Evolutionary conservation across 2,797 vertebrate species (phyloP).

Genomic region (Acanthornis magna): DNA sequence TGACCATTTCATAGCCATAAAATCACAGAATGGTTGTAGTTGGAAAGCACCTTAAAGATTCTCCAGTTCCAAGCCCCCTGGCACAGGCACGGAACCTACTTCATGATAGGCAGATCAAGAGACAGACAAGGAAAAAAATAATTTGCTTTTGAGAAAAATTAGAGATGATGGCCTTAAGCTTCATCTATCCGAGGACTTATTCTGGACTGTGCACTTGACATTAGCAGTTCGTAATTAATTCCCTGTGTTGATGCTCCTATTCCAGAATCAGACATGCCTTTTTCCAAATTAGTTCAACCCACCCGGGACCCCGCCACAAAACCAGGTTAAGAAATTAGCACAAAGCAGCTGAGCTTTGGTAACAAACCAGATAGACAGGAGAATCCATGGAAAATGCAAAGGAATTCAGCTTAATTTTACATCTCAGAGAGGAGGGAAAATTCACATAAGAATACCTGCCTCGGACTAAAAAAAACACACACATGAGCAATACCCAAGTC

Average conservation of each 20-base stretch:
- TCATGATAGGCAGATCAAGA: neutral
- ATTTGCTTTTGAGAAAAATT: neutral
- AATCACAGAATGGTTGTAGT: neutral
- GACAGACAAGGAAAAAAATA: neutral
- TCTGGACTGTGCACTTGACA: constrained; percentile 12
- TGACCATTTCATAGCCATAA: neutral
- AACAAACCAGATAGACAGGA: neutral
- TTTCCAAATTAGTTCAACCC: constrained; percentile 46
- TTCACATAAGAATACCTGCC: neutral
- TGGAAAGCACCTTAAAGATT: neutral
- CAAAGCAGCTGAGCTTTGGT: constrained; percentile 26
- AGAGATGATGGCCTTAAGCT: constrained; percentile 11
- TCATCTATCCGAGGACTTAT: constrained; percentile 17
- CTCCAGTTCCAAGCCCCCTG: neutral
- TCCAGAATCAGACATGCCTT: constrained; percentile 41
- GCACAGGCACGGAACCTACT: neutral
- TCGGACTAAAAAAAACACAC: neutral
- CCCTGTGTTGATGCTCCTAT: constrained; percentile 62
- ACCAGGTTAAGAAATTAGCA: constrained; percentile 68
- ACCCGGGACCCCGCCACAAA: neutral
- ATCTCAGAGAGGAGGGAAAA: neutral
- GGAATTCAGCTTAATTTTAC: neutral
- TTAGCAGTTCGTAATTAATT: constrained; percentile 36
- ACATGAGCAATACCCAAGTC: neutral
- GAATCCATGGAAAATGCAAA: neutral